Conservation (phyloP, 2,888 invertebrate genomes). For the Mythimna ferrago region DNA sequence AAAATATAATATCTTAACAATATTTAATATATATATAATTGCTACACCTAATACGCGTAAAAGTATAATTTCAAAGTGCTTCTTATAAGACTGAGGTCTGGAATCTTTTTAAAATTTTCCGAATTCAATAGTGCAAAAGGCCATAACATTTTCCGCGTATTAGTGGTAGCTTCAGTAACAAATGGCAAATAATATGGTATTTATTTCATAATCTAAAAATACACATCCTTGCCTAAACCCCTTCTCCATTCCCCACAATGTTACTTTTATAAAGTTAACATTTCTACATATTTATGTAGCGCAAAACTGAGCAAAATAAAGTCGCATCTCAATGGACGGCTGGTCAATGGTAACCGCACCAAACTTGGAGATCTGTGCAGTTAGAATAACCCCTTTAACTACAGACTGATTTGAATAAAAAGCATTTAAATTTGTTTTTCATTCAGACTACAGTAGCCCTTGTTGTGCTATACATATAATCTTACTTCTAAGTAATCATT, state of each 20-base stretch:
- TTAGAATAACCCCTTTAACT: neutral
- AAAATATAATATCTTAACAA: conserved; percentile 58
- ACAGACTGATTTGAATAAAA: conserved; percentile 1
- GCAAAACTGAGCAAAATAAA: conserved; percentile 58
- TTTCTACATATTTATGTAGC: conserved; percentile 16
- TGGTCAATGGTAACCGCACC: conserved; percentile 21
- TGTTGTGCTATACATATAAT: conserved; percentile 39
- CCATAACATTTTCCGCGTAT: conserved; percentile 39
- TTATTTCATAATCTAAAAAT: conserved; percentile 37
- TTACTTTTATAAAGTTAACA: conserved; percentile 43
- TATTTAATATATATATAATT: conserved; percentile 47
- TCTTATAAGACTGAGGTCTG: neutral
- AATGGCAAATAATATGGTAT: conserved; percentile 55
- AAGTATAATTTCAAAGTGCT: neutral
- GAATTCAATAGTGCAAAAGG: conserved; percentile 19
- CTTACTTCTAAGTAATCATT: conserved; percentile 48
- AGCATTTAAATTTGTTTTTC: conserved; percentile 15
- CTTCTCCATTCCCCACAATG: conserved; percentile 1
- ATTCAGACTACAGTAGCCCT: conserved; percentile 14
- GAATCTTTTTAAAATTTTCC: neutral
- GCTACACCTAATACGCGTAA: conserved; percentile 51
- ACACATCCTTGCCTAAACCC: conserved; percentile 32
- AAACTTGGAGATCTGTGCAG: conserved; percentile 21
- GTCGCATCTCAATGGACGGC: conserved; percentile 38
- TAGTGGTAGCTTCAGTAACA: conserved; percentile 39